These are phyloP conservation scores for Plagiodera versicolora DNA, from an alignment of 2,888 invertebrate species.

Conservation along the genomic window DNA sequence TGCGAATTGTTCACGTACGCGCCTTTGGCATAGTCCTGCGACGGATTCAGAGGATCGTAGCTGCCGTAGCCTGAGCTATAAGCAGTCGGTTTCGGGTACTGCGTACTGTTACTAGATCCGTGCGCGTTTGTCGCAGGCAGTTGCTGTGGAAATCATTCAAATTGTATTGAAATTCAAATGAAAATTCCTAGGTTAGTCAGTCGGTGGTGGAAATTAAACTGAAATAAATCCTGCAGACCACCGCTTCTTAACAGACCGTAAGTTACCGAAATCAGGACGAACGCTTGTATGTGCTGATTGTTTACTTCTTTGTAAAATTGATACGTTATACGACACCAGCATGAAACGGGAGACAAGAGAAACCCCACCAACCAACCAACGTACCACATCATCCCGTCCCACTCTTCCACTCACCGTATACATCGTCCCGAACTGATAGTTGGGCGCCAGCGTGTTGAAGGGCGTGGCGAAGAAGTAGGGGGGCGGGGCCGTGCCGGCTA, in stretches of 20 bases:
- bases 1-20: conserved; percentile 57
- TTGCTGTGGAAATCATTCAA: conserved; percentile 58
- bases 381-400: not conserved
- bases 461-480: conserved; percentile 76
- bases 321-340: no score
- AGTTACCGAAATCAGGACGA: no score
- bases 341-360: no score
- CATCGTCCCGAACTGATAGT: conserved; percentile 72
- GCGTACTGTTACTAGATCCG: conserved; percentile 68
- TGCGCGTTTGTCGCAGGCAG: conserved; percentile 73
- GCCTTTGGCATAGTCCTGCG: conserved; percentile 56
- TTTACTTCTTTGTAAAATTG: no score
- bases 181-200: no score
- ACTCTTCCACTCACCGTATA: conserved; percentile 64
- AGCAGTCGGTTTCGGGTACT: conserved; percentile 67
- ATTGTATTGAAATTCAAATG: no score
- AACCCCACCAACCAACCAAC: no score
- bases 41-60: conserved; percentile 61
- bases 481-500: conserved; percentile 66
- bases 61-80: conserved; percentile 63
- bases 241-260: no score
- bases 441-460: conserved; percentile 66
- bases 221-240: no score
- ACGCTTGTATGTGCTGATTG: no score
- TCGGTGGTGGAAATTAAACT: no score